Evolutionary conservation across 2,888 invertebrate species (phyloP), one percentile per base, ranked within the genome.

Genomic region (Ametastegia equiseti): DNA sequence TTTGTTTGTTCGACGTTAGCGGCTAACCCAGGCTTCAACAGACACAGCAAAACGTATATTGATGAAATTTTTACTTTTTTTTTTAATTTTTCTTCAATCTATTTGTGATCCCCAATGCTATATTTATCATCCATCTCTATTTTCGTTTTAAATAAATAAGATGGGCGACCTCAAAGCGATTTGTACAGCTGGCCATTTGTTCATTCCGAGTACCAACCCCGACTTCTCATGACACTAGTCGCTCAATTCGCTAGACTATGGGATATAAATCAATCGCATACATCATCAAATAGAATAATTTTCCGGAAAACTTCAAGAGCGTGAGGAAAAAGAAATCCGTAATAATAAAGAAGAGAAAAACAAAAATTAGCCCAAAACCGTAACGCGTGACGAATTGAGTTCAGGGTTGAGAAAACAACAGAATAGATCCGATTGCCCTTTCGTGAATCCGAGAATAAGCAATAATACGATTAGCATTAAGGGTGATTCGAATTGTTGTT

Each of bases 101-200:
- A 75, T 75, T 54, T 54, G 50, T 30, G 54, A 33, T 15, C 11
- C 36, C 5, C 15, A 13, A 6, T 36, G 54, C 75, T 75, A 75
- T 54, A 75, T 54, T 75, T 75, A 50, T 54, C 15, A 36, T 54
- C 75, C 11, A 15, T 54, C 1, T 45, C 54, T 75, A 75, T 75
- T 75, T 23, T 23, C 13, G 36, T 54, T 23, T 33, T 15, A 75
- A 75, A 75, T 50, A 54, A 75, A 75, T 75, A 30, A 75, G 36
- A 75, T 19, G 36, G 19, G 75, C 7, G 50, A 33, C n/a, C 19
- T 75, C 54, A 23, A 54, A 54, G 50, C 50, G 13, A 54, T 75
- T 75, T 54, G 54, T 50, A 54, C 75, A 75, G 75, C 75, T 36
- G 36, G 13, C 0, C 2, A 27, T 23, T 42, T 42, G 39, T 45